These are phyloP conservation scores for Misgurnus mizolepis DNA, from an alignment of 2,113 vertebrate species.

Conservation along the genomic window DNA sequence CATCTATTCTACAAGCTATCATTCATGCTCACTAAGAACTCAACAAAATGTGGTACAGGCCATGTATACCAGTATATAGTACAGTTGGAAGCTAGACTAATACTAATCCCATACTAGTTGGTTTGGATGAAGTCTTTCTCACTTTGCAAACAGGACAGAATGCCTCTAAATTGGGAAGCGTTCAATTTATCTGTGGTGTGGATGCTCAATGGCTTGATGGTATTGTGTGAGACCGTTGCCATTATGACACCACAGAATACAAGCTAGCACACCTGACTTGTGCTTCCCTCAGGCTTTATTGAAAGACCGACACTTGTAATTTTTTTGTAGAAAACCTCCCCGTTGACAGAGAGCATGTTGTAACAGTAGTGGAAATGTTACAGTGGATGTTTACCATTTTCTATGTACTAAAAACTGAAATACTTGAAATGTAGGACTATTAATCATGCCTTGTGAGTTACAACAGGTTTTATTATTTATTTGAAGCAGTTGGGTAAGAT, in stretches of 20 bases:
- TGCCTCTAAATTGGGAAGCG: not conserved
- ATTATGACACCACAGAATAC: constrained; percentile 36
- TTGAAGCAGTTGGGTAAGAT: constrained; percentile 4
- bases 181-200: constrained; percentile 25
- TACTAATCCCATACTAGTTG: not conserved
- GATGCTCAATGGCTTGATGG: constrained; percentile 40
- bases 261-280: constrained; percentile 30
- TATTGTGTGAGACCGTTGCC: constrained; percentile 41
- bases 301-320: constrained; percentile 19
- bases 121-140: not conserved
- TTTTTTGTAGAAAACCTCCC: constrained; percentile 22
- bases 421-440: not conserved
- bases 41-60: not conserved
- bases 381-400: not conserved
- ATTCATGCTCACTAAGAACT: not conserved
- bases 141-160: not conserved
- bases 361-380: not conserved
- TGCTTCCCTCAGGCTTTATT: constrained; percentile 18
- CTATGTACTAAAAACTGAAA: not conserved
- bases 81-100: too few species aligned
- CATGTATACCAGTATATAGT: not conserved
- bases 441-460: not conserved
- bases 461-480: constrained; percentile 1
- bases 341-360: constrained; percentile 11
- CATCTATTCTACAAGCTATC: too few species aligned